Evolutionary conservation across 2,113 vertebrate genomes (phyloP), one percentile per base, ranked within the genome.

Genomic region (Gadus macrocephalus): DNA sequence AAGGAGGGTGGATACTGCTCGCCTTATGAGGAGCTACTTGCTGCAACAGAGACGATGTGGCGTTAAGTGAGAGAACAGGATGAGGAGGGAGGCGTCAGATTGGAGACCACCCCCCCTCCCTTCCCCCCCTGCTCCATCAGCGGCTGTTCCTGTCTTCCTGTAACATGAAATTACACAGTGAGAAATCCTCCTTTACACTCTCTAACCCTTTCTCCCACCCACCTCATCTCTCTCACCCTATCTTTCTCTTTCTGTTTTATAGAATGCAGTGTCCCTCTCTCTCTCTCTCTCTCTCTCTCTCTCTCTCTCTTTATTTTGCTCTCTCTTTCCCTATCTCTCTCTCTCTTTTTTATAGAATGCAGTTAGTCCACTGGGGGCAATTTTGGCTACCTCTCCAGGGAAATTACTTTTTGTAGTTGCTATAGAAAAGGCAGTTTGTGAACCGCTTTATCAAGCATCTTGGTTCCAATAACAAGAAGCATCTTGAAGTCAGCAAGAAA

Each of bases 351-450:
- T 78, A 65, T 75, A 83, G 80, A 71, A 73, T 79, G 73, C 72
- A 82, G 74, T 76, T 72, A 66, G 82, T 86, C 83, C 71, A 27
- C 80, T 81, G 73, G 80, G 80, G 85, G 85, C 86, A 72, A 87
- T 89, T 84, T 87, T 79, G 80, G 73, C 72, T 62, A 15, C 80
- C 84, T 84, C 89, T 89, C 86, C 79, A 69, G 89, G 89, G 87
- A 91, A 89, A 91, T 90, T 90, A 91, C 86, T 88, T 86, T 79
- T 79, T 81, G 81, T 85, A 82, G 71, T 68, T 59, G 78, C 81
- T 84, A 81, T 79, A 82, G 79, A 90, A 83, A 85, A 86, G 74
- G 77, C 76, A 77, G 82, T 82, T 86, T 88, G 81, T 65, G 69
- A 86, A 87, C 83, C 73, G 79, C 82, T 90, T 90, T 80, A 89